phyloP scores from a whole-genome alignment of 2,113 vertebrate species.

The Indicator maculatus region DNA sequence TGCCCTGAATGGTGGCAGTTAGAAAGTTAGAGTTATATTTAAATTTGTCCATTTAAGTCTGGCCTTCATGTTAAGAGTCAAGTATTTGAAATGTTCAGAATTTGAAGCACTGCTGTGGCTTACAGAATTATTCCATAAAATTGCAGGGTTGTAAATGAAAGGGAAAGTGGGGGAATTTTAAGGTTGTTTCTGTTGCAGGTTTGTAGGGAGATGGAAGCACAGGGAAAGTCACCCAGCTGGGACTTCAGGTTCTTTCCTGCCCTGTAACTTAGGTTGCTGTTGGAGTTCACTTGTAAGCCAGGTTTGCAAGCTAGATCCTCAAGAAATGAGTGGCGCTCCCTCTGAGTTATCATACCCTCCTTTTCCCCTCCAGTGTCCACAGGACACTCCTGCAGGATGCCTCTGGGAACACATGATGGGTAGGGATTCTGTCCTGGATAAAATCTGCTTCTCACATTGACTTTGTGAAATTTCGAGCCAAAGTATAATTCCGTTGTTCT shows the following conservation, averaged over 20 bases:
- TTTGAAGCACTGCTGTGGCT: background rate
- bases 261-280: background rate
- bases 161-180: background rate
- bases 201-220: background rate
- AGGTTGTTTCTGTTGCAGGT: background rate
- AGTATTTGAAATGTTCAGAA: background rate
- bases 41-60: background rate
- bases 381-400: fast-evolving
- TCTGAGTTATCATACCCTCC: background rate
- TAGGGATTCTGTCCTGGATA: background rate
- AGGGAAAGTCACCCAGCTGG: background rate
- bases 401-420: background rate
- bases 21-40: background rate
- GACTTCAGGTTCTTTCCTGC: background rate
- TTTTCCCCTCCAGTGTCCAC: background rate
- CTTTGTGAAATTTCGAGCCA: background rate
- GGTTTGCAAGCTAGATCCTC: background rate
- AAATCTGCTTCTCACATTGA: background rate
- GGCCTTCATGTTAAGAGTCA: background rate
- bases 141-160: background rate
- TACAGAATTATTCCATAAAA: background rate
- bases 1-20: background rate
- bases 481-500: background rate
- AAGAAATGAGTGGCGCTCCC: background rate
- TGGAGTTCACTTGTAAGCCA: background rate